phyloP scores from a whole-genome alignment of 2,113 vertebrate genomes.

The Quiscalus mexicanus region DNA sequence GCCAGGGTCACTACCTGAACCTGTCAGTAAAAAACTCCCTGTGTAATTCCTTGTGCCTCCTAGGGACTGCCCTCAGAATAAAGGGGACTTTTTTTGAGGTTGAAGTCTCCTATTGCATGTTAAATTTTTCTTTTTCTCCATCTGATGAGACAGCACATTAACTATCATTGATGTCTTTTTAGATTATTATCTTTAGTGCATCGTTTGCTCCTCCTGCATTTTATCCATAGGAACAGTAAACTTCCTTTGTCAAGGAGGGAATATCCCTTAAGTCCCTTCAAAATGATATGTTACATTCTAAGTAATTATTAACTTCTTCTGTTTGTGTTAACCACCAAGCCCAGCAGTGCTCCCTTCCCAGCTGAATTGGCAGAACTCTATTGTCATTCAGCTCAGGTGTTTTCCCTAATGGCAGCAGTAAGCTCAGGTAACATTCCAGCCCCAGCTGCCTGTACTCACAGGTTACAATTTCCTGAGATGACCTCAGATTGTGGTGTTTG shows the following conservation, averaged over 20 bases:
- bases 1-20: neutral
- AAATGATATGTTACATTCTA: neutral
- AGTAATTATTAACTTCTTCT: neutral
- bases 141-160: neutral
- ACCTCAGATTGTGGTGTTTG: neutral
- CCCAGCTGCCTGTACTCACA: neutral
- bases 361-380: neutral
- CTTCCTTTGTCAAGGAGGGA: neutral
- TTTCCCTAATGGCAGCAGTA: neutral
- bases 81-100: neutral
- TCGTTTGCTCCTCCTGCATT: neutral
- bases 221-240: neutral
- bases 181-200: neutral
- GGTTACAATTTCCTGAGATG: neutral
- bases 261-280: neutral
- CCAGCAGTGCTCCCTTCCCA: neutral
- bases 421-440: neutral
- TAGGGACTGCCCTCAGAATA: neutral
- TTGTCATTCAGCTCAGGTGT: neutral
- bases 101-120: neutral
- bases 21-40: neutral
- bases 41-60: neutral
- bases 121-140: neutral
- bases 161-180: neutral
- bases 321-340: neutral